Evolutionary conservation across 2,888 invertebrate species (phyloP).

Genomic region (Achlya flavicornis): DNA sequence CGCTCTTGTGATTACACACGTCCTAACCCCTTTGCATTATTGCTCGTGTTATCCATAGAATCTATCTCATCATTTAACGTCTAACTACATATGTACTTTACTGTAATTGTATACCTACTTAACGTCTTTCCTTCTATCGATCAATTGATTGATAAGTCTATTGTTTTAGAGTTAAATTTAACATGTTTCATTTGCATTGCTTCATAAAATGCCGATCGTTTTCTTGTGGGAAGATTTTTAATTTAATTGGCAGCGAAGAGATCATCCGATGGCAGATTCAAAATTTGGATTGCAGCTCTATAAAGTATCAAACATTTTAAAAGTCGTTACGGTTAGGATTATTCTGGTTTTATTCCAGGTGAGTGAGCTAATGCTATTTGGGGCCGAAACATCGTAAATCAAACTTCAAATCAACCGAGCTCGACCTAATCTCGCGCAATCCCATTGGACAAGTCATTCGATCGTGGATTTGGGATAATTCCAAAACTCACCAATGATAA

Average conservation of each 20-base stretch:
- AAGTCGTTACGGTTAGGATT: not conserved
- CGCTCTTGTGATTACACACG: constrained; percentile 24
- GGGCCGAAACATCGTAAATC: constrained; percentile 30
- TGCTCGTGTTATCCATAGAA: constrained; percentile 21
- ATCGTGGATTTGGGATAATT: constrained; percentile 23
- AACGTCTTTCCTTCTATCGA: not conserved
- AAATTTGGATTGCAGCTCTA: not conserved
- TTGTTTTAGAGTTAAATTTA: not conserved
- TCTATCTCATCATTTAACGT: constrained; percentile 5
- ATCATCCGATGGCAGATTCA: not conserved
- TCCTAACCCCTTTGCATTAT: constrained; percentile 21
- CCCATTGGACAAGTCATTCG: constrained; percentile 18
- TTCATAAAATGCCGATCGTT: no score
- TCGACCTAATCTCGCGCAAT: constrained; percentile 28
- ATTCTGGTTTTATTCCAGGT: constrained; percentile 23
- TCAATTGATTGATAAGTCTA: not conserved
- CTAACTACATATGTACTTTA: not conserved
- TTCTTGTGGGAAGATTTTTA: no score
- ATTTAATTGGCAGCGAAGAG: no score
- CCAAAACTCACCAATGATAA: constrained; percentile 23
- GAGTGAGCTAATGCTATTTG: constrained; percentile 18
- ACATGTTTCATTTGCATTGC: no score
- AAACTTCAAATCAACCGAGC: constrained; percentile 32
- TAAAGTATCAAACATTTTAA: not conserved
- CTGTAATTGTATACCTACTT: not conserved